Base-by-base conservation (phyloP, 2,888 invertebrate species). In the Mythimna loreyi region DNA sequence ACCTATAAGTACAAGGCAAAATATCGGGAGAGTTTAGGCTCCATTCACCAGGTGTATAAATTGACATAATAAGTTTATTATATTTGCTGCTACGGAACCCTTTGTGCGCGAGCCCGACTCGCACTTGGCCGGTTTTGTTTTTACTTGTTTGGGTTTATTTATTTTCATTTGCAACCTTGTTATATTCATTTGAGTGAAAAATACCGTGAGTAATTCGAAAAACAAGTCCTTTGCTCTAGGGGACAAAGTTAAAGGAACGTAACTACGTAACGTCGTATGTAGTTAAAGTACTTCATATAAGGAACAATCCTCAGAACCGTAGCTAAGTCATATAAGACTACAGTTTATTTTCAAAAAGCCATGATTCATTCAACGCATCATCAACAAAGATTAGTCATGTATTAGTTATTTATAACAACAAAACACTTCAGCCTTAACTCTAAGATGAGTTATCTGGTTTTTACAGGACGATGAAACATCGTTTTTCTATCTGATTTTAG, bases 391-490 rank as follows among this genome's bases (percentile, higher is more conserved):
- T 43, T 65, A 49, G 53, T 72, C 58, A 66, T 40, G 47, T 25
- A 33, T 55, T 25, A 25, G 53, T 25, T 72, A 53, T 72, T 58
- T 72, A 43, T 21, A 58, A 47, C 36, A 30, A 57, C 64, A 65
- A 58, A 72, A 40, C 30, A 72, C 55, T 71, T 72, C 49, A 65
- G 47, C 16, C 40, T 23, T 63, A n/a, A n/a, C 33, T 8, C 45
- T 52, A 23, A 65, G 65, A 72, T 72, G 57, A 58, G 40, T 21
- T 72, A 72, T 73, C 73, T 47, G 65, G 65, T 58, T 72, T 65
- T 58, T 53, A 52, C 65, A 72, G 58, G 57, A 63, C 49, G 56
- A 63, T 71, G 72, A 71, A 72, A 72, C 72, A 72, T 65, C 64
- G 64, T 47, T 72, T 65, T 65, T 40, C 72, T 65, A 65, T 65